phyloP scores from a whole-genome alignment of 2,113 vertebrate genomes.

The Oplegnathus fasciatus region DNA sequence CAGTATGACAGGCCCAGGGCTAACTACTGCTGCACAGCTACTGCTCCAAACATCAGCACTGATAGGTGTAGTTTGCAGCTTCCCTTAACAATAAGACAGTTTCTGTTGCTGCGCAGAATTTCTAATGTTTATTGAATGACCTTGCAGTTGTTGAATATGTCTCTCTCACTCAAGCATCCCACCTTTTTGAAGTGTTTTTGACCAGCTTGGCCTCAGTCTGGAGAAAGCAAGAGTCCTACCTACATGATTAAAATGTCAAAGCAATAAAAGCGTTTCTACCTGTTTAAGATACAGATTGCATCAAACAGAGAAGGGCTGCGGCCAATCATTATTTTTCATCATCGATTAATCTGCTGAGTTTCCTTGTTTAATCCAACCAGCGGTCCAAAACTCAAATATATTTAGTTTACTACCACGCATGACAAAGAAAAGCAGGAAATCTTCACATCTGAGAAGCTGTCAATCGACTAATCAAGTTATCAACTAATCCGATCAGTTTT shows the following conservation, averaged over 20 bases:
- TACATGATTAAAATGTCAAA: background rate
- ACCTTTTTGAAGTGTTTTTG: background rate
- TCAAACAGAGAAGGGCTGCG: background rate
- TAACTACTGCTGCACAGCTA: constrained; percentile 2
- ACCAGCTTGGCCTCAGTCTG: background rate
- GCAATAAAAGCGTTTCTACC: background rate
- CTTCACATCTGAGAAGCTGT: background rate
- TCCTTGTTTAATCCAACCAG: background rate
- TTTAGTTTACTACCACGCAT: background rate
- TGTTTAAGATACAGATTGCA: background rate
- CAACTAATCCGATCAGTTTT: background rate
- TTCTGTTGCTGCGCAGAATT: background rate
- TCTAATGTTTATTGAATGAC: background rate
- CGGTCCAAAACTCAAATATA: background rate
- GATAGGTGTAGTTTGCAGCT: background rate
- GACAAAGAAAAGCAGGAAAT: background rate
- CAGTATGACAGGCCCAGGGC: constrained; percentile 74
- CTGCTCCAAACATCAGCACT: background rate
- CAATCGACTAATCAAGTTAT: background rate
- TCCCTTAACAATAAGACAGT: background rate
- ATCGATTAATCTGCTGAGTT: background rate
- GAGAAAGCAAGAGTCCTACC: background rate
- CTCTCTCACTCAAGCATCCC: background rate
- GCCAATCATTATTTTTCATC: background rate
- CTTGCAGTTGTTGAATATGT: background rate